Base-by-base conservation (phyloP, 2,797 vertebrate species). In the Cetoscarus ocellatus region DNA sequence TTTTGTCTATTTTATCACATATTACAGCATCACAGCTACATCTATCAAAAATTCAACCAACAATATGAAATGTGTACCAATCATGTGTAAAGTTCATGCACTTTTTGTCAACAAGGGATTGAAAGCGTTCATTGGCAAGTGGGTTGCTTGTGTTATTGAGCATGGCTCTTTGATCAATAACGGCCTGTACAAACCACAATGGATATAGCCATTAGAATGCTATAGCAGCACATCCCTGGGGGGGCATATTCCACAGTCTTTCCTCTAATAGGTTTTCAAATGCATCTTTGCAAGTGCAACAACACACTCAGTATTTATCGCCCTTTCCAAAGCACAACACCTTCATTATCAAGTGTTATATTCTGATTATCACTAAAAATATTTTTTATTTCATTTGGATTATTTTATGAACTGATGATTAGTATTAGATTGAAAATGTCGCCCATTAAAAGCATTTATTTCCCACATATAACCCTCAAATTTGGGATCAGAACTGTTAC, bases 181-280 rank as follows among this genome's bases (percentile, higher is more conserved):
- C 78, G 79, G 81, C 70, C 77, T 88, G 82, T 77, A 75, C 79
- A 92, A 91, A 92, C 92, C 91, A 87, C 90, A 93, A 90, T 90
- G 86, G 86, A 86, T 82, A 75, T 62, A 86, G 79, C 86, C 90
- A 92, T 91, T 90, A 92, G 77, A 91, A 86, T 79, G 86, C 79
- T 86, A 80, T 69, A 76, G 81, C 73, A 82, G 61, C 59, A 44
- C 65, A 75, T 86, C 89, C 90, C 87, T 79, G 48, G 79, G 86
- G 86, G 12, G 70, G 76, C 76, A 86, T 92, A 87, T 86, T 86
- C 82, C 80, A 79, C 78, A 63, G 78, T 84, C 67, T 84, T 82
- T 79, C 66, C 78, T 79, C 89, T 92, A 92, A 93, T 85, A 90
- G 93, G 83, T 79, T 93, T 91, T 87, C 59, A 88, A 81, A 87